Evolutionary conservation across 2,113 vertebrate genomes (phyloP).

Genomic region (Colistium nudipinnis): DNA sequence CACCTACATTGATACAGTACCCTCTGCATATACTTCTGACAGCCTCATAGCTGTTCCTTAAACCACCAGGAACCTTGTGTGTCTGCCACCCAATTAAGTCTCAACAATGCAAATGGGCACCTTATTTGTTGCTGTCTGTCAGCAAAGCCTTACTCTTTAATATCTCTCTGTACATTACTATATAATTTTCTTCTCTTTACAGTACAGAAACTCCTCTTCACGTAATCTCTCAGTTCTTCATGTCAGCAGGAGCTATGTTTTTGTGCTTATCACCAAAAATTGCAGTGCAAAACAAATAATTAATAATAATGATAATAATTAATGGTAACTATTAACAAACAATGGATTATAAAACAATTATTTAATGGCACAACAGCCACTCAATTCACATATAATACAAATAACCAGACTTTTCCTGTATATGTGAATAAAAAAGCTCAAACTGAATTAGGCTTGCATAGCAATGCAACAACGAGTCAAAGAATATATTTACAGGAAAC

Average conservation of each 20-base stretch:
- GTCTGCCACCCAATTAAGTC: conserved; percentile 50
- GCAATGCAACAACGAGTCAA: conserved; percentile 94
- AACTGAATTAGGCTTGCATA: conserved; percentile 97
- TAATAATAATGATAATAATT: conserved; percentile 79
- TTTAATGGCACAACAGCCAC: conserved; percentile 98
- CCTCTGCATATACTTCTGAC: conserved; percentile 19
- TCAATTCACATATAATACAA: conserved; percentile 99
- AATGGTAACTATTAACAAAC: conserved; percentile 84
- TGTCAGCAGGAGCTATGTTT: conserved; percentile 97
- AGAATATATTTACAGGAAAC: conserved; percentile 97
- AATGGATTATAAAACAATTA: conserved; percentile 93
- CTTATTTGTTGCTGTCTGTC: conserved; percentile 55
- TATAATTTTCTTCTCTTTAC: conserved; percentile 87
- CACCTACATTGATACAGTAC: conserved; percentile 33
- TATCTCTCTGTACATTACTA: conserved; percentile 86
- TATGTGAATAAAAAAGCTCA: conserved; percentile 83
- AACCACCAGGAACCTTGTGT: conserved; percentile 34
- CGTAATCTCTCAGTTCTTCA: conserved; percentile 94
- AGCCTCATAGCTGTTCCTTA: conserved; percentile 48
- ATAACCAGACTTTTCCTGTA: conserved; percentile 90
- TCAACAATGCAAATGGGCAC: conserved; percentile 49
- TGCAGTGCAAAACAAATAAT: conserved; percentile 99
- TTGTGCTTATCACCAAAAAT: conserved; percentile 99
- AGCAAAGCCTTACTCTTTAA: conserved; percentile 76
- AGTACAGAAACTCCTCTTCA: conserved; percentile 95